Percentiles rank a stretch among this genome's conserved stretches.
Evolutionary conservation across 2,888 invertebrate genomes (phyloP).

Genomic region (Acleris literana): DNA sequence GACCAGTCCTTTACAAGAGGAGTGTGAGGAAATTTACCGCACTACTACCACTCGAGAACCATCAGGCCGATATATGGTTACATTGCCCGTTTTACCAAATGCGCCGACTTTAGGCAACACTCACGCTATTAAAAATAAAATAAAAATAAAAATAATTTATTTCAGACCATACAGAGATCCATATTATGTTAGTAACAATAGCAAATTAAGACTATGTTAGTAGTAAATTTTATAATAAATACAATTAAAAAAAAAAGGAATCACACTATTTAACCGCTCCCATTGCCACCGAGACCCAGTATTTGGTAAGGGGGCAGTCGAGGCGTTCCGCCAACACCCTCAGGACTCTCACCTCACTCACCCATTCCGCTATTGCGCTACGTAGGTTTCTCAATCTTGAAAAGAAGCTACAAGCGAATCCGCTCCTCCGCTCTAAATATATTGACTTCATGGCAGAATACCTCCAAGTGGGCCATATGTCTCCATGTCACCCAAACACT

Average conservation of each 20-base stretch:
- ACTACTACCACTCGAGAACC: constrained; percentile 13
- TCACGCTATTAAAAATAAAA: constrained; percentile 22
- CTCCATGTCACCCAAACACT: constrained; percentile 17
- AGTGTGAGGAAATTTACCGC: constrained; percentile 16
- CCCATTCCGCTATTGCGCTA: too few species aligned
- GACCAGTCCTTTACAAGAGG: constrained; percentile 4
- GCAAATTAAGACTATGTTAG: too few species aligned
- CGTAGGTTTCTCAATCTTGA: constrained; percentile 27
- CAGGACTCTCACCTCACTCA: too few species aligned
- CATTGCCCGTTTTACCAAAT: constrained; percentile 6
- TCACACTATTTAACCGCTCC: too few species aligned
- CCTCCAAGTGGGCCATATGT: constrained; percentile 18
- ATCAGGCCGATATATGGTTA: constrained; percentile 1
- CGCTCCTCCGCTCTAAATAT: constrained; percentile 21
- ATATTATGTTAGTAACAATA: too few species aligned
- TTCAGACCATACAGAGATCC: too few species aligned
- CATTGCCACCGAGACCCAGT: too few species aligned
- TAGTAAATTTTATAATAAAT: too few species aligned
- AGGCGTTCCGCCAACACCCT: too few species aligned
- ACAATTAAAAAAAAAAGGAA: too few species aligned
- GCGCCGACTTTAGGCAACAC: constrained; percentile 7
- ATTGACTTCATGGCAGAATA: constrained; percentile 23
- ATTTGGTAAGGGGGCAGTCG: too few species aligned
- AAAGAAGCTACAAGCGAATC: constrained; percentile 13
- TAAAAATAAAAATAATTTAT: too few species aligned